phyloP scores from a whole-genome alignment of 1,140 invertebrate species.

The Atta colombica region DNA sequence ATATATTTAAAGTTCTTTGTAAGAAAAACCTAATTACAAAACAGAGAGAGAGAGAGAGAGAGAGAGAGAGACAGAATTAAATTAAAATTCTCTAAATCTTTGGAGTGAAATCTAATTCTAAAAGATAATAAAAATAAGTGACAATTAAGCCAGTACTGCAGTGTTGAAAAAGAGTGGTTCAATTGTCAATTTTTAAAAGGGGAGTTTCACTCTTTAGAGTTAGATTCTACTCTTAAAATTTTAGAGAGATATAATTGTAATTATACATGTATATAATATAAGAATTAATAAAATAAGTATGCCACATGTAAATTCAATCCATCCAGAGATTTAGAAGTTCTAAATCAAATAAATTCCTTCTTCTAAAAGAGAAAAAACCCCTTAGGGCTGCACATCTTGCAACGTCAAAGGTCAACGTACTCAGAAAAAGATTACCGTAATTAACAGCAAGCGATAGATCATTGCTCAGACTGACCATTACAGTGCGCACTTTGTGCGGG shows the following conservation, averaged over 20 bases:
- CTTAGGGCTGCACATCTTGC: no score
- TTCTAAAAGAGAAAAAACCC: background rate
- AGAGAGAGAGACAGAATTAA: no score
- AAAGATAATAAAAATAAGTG: no score
- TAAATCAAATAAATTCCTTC: slow-evolving; percentile 4
- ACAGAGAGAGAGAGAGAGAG: no score
- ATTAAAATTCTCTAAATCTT: no score
- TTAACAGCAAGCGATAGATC: slow-evolving; percentile 51
- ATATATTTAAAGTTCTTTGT: background rate
- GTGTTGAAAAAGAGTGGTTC: no score
- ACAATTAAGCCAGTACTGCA: no score
- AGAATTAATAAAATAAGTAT: background rate
- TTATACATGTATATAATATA: background rate
- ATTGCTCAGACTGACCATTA: slow-evolving; percentile 33
- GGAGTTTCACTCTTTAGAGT: no score
- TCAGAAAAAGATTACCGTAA: slow-evolving; percentile 48
- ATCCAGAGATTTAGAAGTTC: background rate
- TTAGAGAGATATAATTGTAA: background rate
- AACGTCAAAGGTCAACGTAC: background rate
- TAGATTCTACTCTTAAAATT: no score
- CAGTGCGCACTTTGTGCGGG: slow-evolving; percentile 1
- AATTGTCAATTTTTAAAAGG: no score
- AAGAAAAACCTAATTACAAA: background rate
- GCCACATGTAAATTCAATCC: background rate
- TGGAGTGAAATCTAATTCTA: no score